Conservation (phyloP, 2,888 invertebrate genomes). For the Melangyna quadrimaculata region DNA sequence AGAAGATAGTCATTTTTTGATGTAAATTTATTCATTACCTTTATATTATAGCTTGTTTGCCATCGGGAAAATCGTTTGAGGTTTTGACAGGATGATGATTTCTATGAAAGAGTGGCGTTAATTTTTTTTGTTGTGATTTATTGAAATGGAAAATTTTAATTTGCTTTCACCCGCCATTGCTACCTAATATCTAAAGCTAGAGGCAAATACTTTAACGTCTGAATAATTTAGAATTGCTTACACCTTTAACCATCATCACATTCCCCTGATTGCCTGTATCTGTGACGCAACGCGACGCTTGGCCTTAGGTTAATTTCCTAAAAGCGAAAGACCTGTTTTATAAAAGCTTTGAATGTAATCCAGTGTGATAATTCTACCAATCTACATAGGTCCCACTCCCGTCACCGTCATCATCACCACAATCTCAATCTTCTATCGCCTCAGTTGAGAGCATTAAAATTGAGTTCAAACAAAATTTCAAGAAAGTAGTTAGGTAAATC, state of each 20-base stretch:
- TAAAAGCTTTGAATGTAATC: conserved; percentile 7
- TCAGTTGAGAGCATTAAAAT: not conserved
- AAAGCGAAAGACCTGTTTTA: conserved; percentile 31
- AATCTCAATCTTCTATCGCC: not conserved
- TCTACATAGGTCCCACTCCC: too few species aligned
- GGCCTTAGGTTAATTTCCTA: not conserved
- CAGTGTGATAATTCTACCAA: not conserved
- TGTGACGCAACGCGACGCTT: not conserved
- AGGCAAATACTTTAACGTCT: not conserved
- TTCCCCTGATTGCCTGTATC: not conserved
- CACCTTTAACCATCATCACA: not conserved
- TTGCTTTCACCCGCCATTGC: not conserved
- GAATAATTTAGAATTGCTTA: conserved; percentile 41
- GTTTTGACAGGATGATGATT: conserved; percentile 16
- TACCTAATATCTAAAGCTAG: not conserved
- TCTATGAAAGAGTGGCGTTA: not conserved
- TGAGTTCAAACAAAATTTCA: conserved; percentile 39
- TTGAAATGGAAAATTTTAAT: conserved; percentile 37
- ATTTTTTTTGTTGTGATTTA: conserved; percentile 7
- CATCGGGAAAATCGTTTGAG: not conserved
- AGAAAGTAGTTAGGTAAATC: conserved; percentile 42
- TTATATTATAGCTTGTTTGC: conserved; percentile 30
- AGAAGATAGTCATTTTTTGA: not conserved
- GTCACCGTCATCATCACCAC: not conserved
- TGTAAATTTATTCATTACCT: conserved; percentile 62